Evolutionary conservation across 2,113 vertebrate genomes (phyloP), one percentile per base, ranked within the genome.

Genomic region (Eptesicus fuscus): DNA sequence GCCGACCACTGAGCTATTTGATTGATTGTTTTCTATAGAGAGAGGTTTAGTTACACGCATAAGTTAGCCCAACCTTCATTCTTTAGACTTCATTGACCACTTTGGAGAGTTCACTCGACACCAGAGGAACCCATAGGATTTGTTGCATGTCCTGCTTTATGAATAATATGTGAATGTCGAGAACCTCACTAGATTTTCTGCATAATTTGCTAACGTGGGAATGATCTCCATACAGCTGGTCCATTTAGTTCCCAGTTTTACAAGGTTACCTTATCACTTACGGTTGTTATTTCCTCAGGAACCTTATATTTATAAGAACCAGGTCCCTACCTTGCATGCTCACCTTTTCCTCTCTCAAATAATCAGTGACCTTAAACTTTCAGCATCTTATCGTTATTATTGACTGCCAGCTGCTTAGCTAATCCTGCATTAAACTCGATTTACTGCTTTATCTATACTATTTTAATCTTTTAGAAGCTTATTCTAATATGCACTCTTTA

Each of bases 401-500:
- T 30, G 37, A 61, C 83, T 49, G 47, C 88, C 63, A 83, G 82
- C 78, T 59, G 89, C 83, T 95, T 91, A 83, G 53, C 95, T 96
- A 95, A 94, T 95, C 91, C 92, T 61, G 79, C 22, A 82, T 95
- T 92, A 92, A 95, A 97, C 92, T 94, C 22, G 4, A 73, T 83
- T 70, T 59, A 10, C 49, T 71, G 51, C n/a, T 92, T 95, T 97
- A 86, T 93, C 92, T 89, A 35, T 32, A 56, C 53, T 8, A 23
- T 49, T 90, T 93, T 94, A 84, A 83, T 95, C 92, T 94, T 89
- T 80, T 56, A 92, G 74, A 88, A 37, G 88, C 83, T 95, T 97
- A 97, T 92, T 73, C 53, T 94, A 96, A 89, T 78, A 70, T 65
- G 76, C 71, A 69, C 83, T 95, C 73, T 47, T 96, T 92, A 96